Base-by-base conservation (phyloP, 2,113 vertebrate species). In the Phaetusa simplex region DNA sequence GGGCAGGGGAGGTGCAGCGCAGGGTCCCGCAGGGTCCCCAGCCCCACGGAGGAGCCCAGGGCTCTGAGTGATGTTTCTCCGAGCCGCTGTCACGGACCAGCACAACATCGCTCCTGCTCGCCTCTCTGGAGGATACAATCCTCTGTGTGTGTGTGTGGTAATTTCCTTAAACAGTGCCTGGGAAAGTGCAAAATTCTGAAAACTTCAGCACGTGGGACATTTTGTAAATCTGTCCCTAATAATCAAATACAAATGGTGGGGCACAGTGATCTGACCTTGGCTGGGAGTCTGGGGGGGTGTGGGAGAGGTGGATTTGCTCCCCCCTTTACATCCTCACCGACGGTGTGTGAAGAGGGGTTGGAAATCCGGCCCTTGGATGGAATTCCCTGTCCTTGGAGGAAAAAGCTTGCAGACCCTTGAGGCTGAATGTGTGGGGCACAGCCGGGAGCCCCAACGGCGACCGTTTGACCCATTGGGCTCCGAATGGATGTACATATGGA, bases 391-490 rank as follows among this genome's bases (percentile, higher is more conserved):
- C 50, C 83, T 45, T 6, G 11, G 5, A 18, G 24, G 21, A 2
- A 3, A 7, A 20, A 53, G n/a, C 50, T 36, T 36, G 0, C 34
- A 20, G 21, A 1, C 2, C 40, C 30, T 15, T 0, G 1, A 38
- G 40, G 2, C 2, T 2, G 47, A 16, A 6, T 0, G 18, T 38
- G 56, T 13, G 49, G 11, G 15, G 58, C 43, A 8, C 22, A 9
- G 20, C 19, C 5, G 24, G 78, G 38, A 69, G 82, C 38, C 65
- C 3, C 2, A 2, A 0, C 0, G 0, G 58, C 2, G 21, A 4
- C 21, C 1, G 23, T 12, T 14, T 8, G 70, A 9, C 16, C 76
- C 2, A 1, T 9, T 22, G 11, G 30, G 16, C 1, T 42, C 72
- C 11, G 43, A 6, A 6, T 18, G 82, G 72, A 2, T 74, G 67